Percentiles rank a stretch among this genome's conserved stretches.
Evolutionary conservation across 1,140 invertebrate genomes (phyloP).

Genomic region (Brachionus rotundiformis): DNA sequence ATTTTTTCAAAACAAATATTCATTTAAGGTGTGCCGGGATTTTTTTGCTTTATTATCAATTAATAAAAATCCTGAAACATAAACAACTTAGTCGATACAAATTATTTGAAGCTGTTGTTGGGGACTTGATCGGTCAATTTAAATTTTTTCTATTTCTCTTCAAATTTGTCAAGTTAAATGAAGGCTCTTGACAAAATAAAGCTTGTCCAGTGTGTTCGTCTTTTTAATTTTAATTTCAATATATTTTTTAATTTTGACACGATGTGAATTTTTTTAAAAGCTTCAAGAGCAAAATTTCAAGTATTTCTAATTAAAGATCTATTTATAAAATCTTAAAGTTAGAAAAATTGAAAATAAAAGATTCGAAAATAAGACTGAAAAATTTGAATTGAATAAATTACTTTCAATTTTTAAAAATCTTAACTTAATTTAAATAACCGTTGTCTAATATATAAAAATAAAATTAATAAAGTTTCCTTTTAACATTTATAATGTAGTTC

Average conservation of each 20-base stretch:
- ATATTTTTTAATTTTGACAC: neutral
- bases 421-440: neutral
- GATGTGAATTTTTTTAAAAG: slow-evolving; percentile 18
- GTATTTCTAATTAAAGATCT: neutral
- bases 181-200: neutral
- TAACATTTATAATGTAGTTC: neutral
- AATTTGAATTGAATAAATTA: too few species aligned
- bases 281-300: neutral
- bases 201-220: neutral
- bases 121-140: neutral
- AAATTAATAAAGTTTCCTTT: neutral
- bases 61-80: neutral
- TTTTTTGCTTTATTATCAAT: neutral
- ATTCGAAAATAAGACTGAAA: neutral
- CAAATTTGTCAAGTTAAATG: neutral
- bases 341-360: neutral
- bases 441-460: neutral
- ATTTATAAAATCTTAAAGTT: neutral
- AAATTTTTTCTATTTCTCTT: neutral
- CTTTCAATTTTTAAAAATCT: neutral
- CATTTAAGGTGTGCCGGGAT: slow-evolving; percentile 1
- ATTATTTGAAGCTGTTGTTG: neutral
- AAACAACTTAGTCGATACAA: neutral
- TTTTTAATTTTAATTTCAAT: neutral
- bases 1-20: slow-evolving; percentile 11